Evolutionary conservation across 2,888 invertebrate genomes (phyloP), one percentile per base, ranked within the genome.

Genomic region (Ceratothoa steindachneri): DNA sequence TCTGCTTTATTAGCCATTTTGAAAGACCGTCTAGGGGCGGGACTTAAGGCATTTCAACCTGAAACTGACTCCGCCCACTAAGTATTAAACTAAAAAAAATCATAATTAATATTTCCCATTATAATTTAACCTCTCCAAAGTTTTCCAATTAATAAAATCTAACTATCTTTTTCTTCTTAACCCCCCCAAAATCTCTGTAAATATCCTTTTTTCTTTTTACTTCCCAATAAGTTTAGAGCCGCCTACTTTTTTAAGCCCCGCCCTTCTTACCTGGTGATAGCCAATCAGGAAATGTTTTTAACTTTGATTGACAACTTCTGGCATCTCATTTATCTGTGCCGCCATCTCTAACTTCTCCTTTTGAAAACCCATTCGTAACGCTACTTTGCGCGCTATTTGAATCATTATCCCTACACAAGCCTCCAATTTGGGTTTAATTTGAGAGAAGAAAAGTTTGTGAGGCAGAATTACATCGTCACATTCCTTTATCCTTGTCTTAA

Each of bases 271-370:
- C 29, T 27, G 1, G 31, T 19, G 51, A 72, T 24, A 28, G 77
- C 77, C 77, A 77, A 75, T 77, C 75, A 73, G 60, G 52, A 30
- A 29, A 29, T 15, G 41, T 60, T 67, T 72, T 71, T 69, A 68
- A 68, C 72, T 75, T 66, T 75, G 75, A 75, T 72, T 75, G 75
- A 75, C 75, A 75, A 72, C 75, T 69, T 69, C 72, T 72, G 72
- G 71, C 72, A 28, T 52, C 68, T 51, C 67, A 75, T 75, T 72
- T 65, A 69, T 75, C 60, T n/a, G 19, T 24, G n/a, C 67, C 72
- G 52, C 69, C 71, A 75, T 72, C 74, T 60, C 74, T 74, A 5
- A 41, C 41, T 41, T n/a, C 41, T 41, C 15, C 41, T 41, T 41
- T 41, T 41, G 41, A 41, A 41, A 41, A 41, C 15, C 41, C 41